Evolutionary conservation across 1,140 invertebrate species (phyloP).

Genomic region (Philopotamus ludificatus): DNA sequence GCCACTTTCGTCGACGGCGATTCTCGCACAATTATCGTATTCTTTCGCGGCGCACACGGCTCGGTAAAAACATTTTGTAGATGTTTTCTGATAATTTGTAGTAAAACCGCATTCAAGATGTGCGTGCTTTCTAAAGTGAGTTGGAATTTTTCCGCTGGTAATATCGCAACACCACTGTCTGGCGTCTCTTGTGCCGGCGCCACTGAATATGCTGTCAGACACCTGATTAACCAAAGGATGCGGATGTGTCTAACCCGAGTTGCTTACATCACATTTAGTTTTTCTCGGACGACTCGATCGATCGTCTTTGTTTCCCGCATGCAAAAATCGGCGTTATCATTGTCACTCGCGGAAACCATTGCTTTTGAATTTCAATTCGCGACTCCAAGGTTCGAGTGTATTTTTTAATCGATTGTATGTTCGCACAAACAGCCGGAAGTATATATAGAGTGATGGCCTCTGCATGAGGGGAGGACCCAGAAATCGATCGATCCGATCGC

Average conservation of each 20-base stretch:
- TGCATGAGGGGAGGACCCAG: no score
- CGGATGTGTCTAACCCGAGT: background rate
- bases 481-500: no score
- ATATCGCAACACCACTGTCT: background rate
- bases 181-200: background rate
- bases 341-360: background rate
- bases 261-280: background rate
- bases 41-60: background rate
- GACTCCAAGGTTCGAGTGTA: no score
- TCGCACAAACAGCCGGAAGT: no score
- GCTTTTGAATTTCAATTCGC: no score
- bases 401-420: no score
- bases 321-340: background rate
- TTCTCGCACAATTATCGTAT: no score
- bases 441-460: no score
- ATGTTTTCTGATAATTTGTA: slow-evolving; percentile 1
- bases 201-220: slow-evolving; percentile 13
- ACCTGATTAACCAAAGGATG: slow-evolving; percentile 8
- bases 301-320: background rate
- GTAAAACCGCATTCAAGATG: slow-evolving; percentile 1
- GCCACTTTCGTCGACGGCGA: no score
- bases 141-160: background rate
- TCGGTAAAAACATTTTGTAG: background rate
- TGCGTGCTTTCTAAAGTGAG: slow-evolving; percentile 10
- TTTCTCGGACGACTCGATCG: no score